A percentile compares a stretch with the other conserved stretches of the same genome.
Evolutionary conservation across 2,113 vertebrate genomes (phyloP).

Genomic region (Azemiops feae): DNA sequence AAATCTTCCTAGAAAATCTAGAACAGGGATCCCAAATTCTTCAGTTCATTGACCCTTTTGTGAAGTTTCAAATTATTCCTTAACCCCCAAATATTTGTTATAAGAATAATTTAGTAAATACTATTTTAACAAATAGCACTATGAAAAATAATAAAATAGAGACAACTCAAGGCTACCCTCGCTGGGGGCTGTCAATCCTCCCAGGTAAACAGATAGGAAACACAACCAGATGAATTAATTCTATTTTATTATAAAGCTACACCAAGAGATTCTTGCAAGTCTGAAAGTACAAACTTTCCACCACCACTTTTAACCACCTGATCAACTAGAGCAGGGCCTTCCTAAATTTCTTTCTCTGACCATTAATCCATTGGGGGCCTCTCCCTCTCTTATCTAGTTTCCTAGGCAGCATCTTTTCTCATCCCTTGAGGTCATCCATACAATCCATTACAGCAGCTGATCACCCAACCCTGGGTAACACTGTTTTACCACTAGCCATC

Average conservation of each 20-base stretch:
- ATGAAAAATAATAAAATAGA: background rate
- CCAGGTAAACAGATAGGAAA: background rate
- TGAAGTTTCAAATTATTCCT: background rate
- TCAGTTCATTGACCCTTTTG: background rate
- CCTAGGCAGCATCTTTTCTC: background rate
- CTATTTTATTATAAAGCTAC: background rate
- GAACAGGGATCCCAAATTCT: background rate
- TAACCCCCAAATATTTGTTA: background rate
- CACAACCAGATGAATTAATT: background rate
- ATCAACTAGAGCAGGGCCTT: background rate
- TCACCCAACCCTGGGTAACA: background rate
- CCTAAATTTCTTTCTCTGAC: background rate
- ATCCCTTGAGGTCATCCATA: background rate
- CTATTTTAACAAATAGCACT: background rate
- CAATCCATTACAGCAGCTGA: background rate
- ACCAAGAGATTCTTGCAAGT: background rate
- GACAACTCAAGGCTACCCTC: background rate
- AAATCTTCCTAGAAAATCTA: background rate
- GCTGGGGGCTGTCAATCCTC: background rate
- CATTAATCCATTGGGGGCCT: background rate
- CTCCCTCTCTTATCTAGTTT: background rate
- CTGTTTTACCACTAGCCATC: background rate
- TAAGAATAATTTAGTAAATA: background rate
- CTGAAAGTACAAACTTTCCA: background rate
- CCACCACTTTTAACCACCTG: background rate